Evolutionary conservation across 23 tunicate species (phyloP), one percentile per base, ranked within the genome.

Genomic region (Botrylloides violaceus): DNA sequence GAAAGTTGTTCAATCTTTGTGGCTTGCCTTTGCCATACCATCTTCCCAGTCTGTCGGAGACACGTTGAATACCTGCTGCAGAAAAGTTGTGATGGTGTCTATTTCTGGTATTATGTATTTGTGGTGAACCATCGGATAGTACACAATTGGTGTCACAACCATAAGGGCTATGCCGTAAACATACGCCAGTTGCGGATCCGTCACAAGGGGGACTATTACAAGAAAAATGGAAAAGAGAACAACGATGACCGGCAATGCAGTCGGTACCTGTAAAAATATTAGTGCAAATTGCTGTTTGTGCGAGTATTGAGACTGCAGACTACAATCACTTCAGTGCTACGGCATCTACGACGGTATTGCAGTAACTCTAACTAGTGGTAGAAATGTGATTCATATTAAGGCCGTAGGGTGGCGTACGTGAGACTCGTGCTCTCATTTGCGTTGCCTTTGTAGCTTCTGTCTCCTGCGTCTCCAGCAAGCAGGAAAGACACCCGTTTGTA

Each of bases 41-140:
- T 81, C 82, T 50, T 79, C 65, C 84, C 94, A 85, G 57, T 80
- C 65, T 7, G 94, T 79, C 15, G 94, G 94, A 1, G 94, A 76
- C 1, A 85, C 84, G 3, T 85, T 66, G 57, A 85, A 26, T 1
- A 68, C 3, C 47, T 66, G 58, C 39, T 85, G 94, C 57, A 85
- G 33, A 21, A 80, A 37, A 63, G 66, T 9, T 1, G 94, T 85
- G 47, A 68, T 15, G 3, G 34, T 7, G 37, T 79, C 85, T 55
- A 85, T 47, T 3, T 84, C 85, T 29, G 94, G 85, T 23, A 80
- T 43, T 18, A 55, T 57, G 28, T 78, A 19, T 28, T 80, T 59
- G 39, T 85, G 79, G 58, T 79, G 71, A 29, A 79, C 81, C 25
- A 85, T 58, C 4, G 78, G 32, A 49, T 66, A 79, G 48, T 85